Conservation (phyloP, 2,113 vertebrate species). For the Orthonyx spaldingii region DNA sequence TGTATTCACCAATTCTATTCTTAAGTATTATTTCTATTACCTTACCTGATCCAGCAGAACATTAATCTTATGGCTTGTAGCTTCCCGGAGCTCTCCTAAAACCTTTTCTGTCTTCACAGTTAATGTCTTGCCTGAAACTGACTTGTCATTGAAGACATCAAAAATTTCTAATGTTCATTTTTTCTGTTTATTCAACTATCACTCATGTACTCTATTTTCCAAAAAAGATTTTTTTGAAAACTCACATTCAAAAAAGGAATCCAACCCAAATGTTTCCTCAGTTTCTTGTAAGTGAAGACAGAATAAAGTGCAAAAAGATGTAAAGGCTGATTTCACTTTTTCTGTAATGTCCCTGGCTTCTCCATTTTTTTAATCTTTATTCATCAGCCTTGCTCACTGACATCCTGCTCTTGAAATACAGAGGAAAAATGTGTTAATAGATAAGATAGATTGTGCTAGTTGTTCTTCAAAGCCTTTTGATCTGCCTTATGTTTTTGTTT, state of each 20-base stretch:
- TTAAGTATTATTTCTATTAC: not conserved
- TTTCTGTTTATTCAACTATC: not conserved
- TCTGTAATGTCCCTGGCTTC: not conserved
- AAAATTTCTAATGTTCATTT: not conserved
- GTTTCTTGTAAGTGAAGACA: not conserved
- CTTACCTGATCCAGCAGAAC: not conserved
- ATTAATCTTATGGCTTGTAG: not conserved
- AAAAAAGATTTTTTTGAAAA: not conserved
- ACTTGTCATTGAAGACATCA: not conserved
- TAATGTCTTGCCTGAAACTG: not conserved
- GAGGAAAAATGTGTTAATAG: not conserved
- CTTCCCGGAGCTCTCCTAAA: not conserved
- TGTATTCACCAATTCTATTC: not conserved
- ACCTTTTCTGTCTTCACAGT: not conserved
- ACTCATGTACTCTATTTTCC: not conserved
- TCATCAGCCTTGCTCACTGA: not conserved
- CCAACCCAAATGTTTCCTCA: not conserved
- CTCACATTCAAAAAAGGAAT: not conserved
- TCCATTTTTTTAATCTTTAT: not conserved
- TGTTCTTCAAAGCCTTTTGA: not conserved
- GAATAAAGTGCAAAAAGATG: not conserved
- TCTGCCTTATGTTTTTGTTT: not conserved
- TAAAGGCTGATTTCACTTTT: not conserved
- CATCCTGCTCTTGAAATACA: not conserved
- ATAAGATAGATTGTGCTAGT: not conserved